Conservation (phyloP, 2,113 vertebrate genomes). For the Bambusicola thoracicus region DNA sequence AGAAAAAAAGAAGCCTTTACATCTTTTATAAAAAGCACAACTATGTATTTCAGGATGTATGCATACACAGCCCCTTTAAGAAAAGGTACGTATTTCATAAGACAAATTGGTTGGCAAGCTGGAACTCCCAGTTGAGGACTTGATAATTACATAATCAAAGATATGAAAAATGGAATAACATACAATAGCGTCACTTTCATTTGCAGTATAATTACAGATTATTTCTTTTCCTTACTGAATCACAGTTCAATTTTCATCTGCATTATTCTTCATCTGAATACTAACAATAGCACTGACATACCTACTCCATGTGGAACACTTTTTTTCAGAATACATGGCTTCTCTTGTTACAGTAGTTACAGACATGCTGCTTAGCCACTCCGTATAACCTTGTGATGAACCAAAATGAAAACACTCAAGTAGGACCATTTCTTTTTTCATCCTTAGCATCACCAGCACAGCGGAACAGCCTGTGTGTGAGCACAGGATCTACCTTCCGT, state of each 20-base stretch:
- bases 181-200: not conserved
- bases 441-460: not conserved
- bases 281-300: not conserved
- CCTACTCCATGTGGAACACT: not conserved
- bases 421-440: not conserved
- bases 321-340: not conserved
- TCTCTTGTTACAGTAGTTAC: not conserved
- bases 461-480: not conserved
- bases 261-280: not conserved
- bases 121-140: not conserved
- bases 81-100: not conserved
- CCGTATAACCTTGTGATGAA: not conserved
- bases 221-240: not conserved
- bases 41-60: not conserved
- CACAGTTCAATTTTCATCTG: not conserved
- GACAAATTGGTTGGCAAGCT: not conserved
- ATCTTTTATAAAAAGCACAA: not conserved
- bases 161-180: not conserved
- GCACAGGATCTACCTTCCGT: not conserved
- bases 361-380: not conserved
- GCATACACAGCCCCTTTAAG: not conserved
- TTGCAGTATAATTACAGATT: not conserved
- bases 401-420: not conserved
- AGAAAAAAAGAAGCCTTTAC: not conserved
- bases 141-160: not conserved